phyloP scores from a whole-genome alignment of 2,113 vertebrate species.

The Phaethon lepturus region DNA sequence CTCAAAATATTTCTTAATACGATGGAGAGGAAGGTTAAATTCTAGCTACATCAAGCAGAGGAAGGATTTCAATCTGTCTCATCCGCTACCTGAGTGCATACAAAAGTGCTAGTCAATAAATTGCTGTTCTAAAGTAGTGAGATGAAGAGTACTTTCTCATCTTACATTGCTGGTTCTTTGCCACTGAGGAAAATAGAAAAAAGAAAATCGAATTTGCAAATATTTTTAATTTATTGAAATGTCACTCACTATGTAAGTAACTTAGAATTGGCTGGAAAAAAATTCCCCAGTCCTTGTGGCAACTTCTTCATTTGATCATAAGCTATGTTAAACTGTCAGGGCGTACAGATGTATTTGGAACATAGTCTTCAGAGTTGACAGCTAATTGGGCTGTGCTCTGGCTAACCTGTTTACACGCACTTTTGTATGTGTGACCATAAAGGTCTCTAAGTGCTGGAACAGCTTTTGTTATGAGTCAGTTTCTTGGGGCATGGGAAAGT shows the following conservation, averaged over 20 bases:
- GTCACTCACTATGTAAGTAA: not conserved
- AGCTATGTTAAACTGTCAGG: not conserved
- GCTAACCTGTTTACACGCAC: not conserved
- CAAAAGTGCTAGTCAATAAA: not conserved
- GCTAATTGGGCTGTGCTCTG: not conserved
- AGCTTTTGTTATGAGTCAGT: not conserved
- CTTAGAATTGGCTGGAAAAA: not conserved
- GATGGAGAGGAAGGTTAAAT: not conserved
- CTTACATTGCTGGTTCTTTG: not conserved
- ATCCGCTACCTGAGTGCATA: not conserved
- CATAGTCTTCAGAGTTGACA: not conserved
- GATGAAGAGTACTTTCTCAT: not conserved
- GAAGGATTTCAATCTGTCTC: not conserved
- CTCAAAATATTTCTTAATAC: not conserved
- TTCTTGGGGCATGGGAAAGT: not conserved
- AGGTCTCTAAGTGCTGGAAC: not conserved
- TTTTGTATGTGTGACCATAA: not conserved
- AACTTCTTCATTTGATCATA: not conserved
- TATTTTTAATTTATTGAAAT: not conserved
- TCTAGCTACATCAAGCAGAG: not conserved
- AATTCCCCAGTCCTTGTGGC: not conserved
- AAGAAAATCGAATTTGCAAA: not conserved
- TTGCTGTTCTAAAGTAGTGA: not conserved
- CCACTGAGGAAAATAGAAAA: not conserved
- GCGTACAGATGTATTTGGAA: not conserved